Evolutionary conservation across 2,888 invertebrate species (phyloP).

Genomic region (Tricholauxania praeusta): DNA sequence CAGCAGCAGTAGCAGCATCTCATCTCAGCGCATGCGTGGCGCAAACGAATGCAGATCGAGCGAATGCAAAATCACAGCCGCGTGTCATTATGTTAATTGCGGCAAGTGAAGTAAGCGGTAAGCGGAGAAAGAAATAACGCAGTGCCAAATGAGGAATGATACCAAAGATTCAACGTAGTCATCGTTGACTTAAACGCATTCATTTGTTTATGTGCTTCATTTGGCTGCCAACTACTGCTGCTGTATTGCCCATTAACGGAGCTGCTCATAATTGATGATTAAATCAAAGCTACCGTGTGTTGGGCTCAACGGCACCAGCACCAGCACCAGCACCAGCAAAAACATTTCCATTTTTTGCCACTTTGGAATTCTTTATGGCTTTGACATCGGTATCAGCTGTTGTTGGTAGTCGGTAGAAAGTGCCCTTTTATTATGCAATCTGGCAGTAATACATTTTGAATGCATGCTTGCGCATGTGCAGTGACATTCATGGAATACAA

Average conservation of each 20-base stretch:
- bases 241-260: constrained; percentile 7
- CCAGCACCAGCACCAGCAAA: not conserved
- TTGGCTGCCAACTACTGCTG: not conserved
- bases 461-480: not conserved
- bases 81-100: constrained; percentile 55
- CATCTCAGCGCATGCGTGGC: constrained; percentile 13
- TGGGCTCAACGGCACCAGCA: not conserved
- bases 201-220: constrained; percentile 15
- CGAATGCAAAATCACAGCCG: constrained; percentile 30
- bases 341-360: not conserved
- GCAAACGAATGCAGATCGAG: not conserved
- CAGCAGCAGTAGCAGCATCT: too few relatives aligned
- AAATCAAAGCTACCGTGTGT: constrained; percentile 64
- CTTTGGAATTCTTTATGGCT: not conserved
- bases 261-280: constrained; percentile 63
- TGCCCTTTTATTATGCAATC: constrained; percentile 34
- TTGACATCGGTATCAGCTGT: not conserved
- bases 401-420: not conserved
- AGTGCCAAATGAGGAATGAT: too few relatives aligned
- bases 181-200: not conserved
- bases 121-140: not conserved
- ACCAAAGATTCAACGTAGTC: too few relatives aligned
- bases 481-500: constrained; percentile 20
- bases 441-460: not conserved
- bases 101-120: constrained; percentile 37